Conservation (phyloP, 2,888 invertebrate species). For the Mechanitis mazaeus region DNA sequence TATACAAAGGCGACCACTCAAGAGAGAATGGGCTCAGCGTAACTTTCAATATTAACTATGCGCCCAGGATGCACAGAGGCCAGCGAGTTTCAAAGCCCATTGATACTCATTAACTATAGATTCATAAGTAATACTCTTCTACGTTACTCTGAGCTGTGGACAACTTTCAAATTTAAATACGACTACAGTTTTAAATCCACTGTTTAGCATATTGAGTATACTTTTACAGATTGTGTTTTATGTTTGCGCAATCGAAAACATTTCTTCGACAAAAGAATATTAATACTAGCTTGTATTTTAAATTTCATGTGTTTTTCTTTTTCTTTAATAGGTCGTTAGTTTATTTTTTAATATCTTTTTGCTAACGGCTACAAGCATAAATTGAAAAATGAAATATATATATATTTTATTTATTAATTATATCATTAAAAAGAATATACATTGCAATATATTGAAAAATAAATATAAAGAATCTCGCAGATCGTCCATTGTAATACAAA, state of each 20-base stretch:
- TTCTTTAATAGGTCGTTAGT: not conserved
- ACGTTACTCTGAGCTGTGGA: constrained; percentile 51
- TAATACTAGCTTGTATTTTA: not conserved
- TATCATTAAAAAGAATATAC: too few relatives aligned
- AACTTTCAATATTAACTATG: constrained; percentile 75
- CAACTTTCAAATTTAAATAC: constrained; percentile 70
- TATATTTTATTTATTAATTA: too few relatives aligned
- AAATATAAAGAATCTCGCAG: too few relatives aligned
- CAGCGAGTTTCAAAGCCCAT: constrained; percentile 65
- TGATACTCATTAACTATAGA: constrained; percentile 76
- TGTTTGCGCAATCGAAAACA: constrained; percentile 19
- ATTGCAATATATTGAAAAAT: too few relatives aligned
- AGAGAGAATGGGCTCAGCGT: constrained; percentile 65
- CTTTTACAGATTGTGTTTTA: constrained; percentile 24
- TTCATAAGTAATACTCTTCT: constrained; percentile 75
- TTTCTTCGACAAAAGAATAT: constrained; percentile 4
- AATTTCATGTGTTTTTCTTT: not conserved
- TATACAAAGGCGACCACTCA: constrained; percentile 65
- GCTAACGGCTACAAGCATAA: too few relatives aligned
- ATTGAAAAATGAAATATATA: too few relatives aligned
- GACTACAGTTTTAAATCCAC: constrained; percentile 48
- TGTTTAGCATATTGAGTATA: constrained; percentile 23
- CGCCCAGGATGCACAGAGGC: constrained; percentile 66
- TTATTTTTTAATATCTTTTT: not conserved
- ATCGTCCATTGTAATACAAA: too few relatives aligned